Evolutionary conservation across 2,797 vertebrate species (phyloP).

Genomic region (Mus minutoides): DNA sequence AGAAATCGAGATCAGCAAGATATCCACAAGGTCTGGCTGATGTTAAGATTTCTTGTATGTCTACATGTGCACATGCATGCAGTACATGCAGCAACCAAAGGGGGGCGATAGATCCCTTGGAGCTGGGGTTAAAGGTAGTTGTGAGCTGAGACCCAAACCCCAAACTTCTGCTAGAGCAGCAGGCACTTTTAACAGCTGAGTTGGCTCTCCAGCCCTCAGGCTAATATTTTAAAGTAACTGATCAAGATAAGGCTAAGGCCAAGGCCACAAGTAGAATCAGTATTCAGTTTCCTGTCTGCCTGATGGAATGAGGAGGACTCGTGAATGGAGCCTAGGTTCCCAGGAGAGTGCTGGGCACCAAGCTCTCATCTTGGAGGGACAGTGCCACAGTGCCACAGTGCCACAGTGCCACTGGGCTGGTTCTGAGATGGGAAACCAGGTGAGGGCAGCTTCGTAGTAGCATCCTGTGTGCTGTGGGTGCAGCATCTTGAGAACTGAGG

Average conservation of each 20-base stretch:
- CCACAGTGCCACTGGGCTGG: too few relatives aligned
- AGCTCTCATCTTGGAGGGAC: not conserved
- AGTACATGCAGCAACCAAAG: not conserved
- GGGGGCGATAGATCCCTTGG: not conserved
- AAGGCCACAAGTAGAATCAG: not conserved
- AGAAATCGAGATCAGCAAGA: not conserved
- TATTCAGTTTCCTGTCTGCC: not conserved
- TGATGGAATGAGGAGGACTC: too few relatives aligned
- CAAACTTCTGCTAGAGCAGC: not conserved
- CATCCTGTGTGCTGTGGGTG: not conserved
- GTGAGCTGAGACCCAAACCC: not conserved
- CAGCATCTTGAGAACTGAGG: not conserved
- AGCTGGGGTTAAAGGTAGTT: not conserved
- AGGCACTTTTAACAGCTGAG: not conserved
- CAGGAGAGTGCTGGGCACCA: not conserved
- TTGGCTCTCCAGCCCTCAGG: not conserved
- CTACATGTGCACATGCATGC: not conserved
- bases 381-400: too few relatives aligned
- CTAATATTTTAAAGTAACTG: not conserved
- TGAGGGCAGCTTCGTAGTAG: too few relatives aligned
- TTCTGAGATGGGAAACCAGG: fast-evolving
- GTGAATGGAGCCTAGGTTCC: not conserved
- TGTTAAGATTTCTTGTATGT: not conserved
- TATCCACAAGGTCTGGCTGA: not conserved
- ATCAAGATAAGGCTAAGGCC: not conserved